Conservation (phyloP, 2,113 vertebrate species). For the Sisor rabdophorus region DNA sequence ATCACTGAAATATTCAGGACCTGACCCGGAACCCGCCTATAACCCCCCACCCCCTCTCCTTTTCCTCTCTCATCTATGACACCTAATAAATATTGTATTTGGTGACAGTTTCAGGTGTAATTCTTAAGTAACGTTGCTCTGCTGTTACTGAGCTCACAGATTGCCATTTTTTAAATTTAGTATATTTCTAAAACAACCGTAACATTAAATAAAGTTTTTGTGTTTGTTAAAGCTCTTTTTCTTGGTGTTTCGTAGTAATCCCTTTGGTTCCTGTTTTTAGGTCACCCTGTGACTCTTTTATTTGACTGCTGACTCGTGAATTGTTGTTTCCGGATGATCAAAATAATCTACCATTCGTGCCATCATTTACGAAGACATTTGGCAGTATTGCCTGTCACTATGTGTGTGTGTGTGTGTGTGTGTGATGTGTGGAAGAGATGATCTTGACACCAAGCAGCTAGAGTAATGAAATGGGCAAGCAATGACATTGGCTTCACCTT, state of each 20-base stretch:
- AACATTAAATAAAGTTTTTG: background rate
- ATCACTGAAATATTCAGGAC: constrained; percentile 17
- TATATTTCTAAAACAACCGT: background rate
- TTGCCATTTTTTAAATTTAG: background rate
- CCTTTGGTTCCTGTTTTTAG: too few species aligned
- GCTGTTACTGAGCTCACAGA: background rate
- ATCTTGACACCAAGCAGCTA: background rate
- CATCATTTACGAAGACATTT: background rate
- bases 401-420: background rate
- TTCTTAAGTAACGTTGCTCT: constrained; percentile 1
- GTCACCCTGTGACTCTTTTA: too few species aligned
- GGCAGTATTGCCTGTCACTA: background rate
- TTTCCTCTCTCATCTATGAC: background rate
- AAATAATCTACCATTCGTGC: too few species aligned
- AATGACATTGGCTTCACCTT: constrained; percentile 15
- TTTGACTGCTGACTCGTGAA: too few species aligned
- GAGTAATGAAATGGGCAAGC: constrained; percentile 13
- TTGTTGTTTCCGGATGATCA: too few species aligned
- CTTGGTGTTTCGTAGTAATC: too few species aligned
- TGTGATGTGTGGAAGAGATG: too few species aligned
- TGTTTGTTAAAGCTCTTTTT: background rate
- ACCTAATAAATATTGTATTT: constrained; percentile 28
- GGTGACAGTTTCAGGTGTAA: background rate
- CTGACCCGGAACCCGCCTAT: background rate
- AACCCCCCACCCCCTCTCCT: background rate